Conservation (phyloP, 2,888 invertebrate genomes). For the Exephanes ischioxanthus region DNA sequence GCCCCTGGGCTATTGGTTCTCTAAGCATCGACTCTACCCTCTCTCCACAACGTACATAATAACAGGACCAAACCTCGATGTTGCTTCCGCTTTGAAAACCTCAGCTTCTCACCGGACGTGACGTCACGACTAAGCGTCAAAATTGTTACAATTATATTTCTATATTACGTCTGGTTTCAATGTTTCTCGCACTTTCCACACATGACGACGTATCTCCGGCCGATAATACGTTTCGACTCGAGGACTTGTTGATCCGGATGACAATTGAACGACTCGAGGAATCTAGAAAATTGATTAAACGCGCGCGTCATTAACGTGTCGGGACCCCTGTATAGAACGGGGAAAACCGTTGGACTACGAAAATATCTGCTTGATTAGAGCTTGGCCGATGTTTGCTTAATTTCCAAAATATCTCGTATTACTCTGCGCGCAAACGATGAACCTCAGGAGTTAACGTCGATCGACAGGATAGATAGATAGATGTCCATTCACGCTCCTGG, state of each 20-base stretch:
- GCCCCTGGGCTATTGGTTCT: too few species aligned
- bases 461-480: neutral
- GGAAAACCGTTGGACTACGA: neutral
- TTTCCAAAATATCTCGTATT: too few species aligned
- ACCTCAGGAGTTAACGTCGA: constrained; percentile 25
- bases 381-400: too few species aligned
- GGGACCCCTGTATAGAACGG: neutral
- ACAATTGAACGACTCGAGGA: constrained; percentile 12
- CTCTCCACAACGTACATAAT: too few species aligned
- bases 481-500: neutral
- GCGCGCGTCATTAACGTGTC: constrained; percentile 14
- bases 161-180: constrained; percentile 29
- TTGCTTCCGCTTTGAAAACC: too few species aligned
- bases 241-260: constrained; percentile 55
- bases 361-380: too few species aligned
- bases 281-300: constrained; percentile 67
- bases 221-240: constrained; percentile 47
- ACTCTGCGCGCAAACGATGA: too few species aligned
- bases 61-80: too few species aligned
- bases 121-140: too few species aligned
- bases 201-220: constrained; percentile 39
- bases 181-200: constrained; percentile 16
- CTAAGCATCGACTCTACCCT: too few species aligned
- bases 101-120: too few species aligned
- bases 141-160: neutral